Conservation (phyloP, 2,888 invertebrate species). For the Drosophila parthenogenetica region DNA sequence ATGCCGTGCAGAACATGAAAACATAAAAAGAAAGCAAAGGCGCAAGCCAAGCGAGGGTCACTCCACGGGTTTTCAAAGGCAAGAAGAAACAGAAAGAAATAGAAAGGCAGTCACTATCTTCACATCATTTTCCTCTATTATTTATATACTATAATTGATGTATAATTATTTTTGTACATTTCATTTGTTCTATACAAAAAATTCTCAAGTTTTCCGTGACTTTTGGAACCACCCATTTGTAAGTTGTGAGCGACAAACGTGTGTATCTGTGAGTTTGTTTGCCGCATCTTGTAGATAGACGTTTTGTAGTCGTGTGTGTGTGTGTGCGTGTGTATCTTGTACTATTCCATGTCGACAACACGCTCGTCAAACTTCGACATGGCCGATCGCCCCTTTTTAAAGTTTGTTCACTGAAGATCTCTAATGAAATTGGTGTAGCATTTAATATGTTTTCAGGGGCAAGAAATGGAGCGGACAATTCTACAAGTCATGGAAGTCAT, state of each 20-base stretch:
- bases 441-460: conserved; percentile 39
- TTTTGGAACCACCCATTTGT: conserved; percentile 15
- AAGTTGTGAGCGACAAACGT: conserved; percentile 15
- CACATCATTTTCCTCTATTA: too few species aligned
- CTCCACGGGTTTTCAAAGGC: background rate
- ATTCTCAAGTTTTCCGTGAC: background rate
- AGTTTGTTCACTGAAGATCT: conserved; percentile 50
- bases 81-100: background rate
- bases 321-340: conserved; percentile 10
- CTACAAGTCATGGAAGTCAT: conserved; percentile 15
- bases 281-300: conserved; percentile 31
- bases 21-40: conserved; percentile 60
- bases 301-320: conserved; percentile 23
- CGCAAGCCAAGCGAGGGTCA: conserved; percentile 34
- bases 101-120: too few species aligned
- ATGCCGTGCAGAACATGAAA: conserved; percentile 60
- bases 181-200: too few species aligned
- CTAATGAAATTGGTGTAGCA: conserved; percentile 70
- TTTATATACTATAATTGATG: too few species aligned
- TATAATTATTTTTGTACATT: background rate
- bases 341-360: conserved; percentile 63
- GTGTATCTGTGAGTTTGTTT: conserved; percentile 33
- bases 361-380: conserved; percentile 66
- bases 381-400: conserved; percentile 58
- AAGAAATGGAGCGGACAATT: conserved; percentile 16